These are phyloP conservation scores for Autographa gamma DNA, from an alignment of 2,888 invertebrate genomes.

Conservation along the genomic window DNA sequence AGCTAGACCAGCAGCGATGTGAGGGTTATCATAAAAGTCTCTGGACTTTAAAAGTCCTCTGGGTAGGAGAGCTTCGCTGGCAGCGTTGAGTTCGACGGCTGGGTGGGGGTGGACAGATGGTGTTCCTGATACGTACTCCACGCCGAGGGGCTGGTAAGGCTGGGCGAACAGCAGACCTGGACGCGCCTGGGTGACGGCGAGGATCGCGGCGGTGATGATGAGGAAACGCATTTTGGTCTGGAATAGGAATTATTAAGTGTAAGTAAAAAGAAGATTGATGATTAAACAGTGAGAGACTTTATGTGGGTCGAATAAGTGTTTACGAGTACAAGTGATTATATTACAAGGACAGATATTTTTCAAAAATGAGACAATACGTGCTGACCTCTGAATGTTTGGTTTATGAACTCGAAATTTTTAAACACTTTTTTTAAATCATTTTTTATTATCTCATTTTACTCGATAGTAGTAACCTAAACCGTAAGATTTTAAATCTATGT, in stretches of 20 bases:
- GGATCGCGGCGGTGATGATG: slow-evolving; percentile 72
- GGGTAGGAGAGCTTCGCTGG: slow-evolving; percentile 92
- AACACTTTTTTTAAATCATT: too few species aligned
- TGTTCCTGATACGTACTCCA: slow-evolving; percentile 83
- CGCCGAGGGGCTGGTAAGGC: slow-evolving; percentile 80
- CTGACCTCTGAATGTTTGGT: too few species aligned
- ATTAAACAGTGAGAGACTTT: background rate
- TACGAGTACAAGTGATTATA: too few species aligned
- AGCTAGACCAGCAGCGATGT: slow-evolving; percentile 92
- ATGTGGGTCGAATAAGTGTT: background rate
- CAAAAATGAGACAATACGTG: too few species aligned
- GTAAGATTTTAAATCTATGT: too few species aligned
- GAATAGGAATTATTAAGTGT: slow-evolving; percentile 7
- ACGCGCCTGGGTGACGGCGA: slow-evolving; percentile 82
- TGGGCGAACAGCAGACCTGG: slow-evolving; percentile 85
- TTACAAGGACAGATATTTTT: too few species aligned
- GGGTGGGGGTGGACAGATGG: slow-evolving; percentile 89
- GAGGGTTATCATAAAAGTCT: slow-evolving; percentile 93
- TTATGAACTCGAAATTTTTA: too few species aligned
- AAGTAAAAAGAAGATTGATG: background rate
- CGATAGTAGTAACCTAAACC: too few species aligned
- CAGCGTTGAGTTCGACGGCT: slow-evolving; percentile 92
- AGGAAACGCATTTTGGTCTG: slow-evolving; percentile 76
- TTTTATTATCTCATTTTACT: too few species aligned
- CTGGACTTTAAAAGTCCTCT: slow-evolving; percentile 90